Evolutionary conservation across 2,888 invertebrate genomes (phyloP), one percentile per base, ranked within the genome.

Genomic region (Sinohyriopsis cumingii): DNA sequence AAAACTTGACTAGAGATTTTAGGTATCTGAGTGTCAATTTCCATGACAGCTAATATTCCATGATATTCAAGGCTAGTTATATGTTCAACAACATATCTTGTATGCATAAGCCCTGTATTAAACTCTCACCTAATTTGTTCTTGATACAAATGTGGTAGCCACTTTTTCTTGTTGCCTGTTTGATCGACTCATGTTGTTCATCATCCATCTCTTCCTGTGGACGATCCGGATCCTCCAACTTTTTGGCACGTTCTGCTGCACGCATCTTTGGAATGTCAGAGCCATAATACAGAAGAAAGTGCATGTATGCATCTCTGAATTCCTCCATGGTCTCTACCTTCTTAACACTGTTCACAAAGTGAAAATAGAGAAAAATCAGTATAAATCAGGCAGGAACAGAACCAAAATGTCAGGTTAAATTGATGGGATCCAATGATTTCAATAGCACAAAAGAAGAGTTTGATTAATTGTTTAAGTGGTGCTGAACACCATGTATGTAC

Each of bases 221-320:
- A n/a, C 83, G 84, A 12, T 82, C 76, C 19, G 67, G 74, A 22
- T 77, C 79, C 25, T 81, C 76, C 20, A 75, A 77, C 69, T 79
- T 78, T 64, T 82, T 86, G 56, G 71, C 75, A 70, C 81, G 83
- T 91, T 90, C 75, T 91, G 93, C 69, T 91, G 92, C 88, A 93
- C 94, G 81, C 91, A 91, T 90, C 69, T 87, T 86, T n/a, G 88
- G 85, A 53, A 91, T 82, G 68, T 91, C 90, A 6, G 93, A 93
- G 0, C 95, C 95, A 88, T 99, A 98, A 90, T 98, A 96, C 24
- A 99, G 91, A 78, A 96, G 93, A 89, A 99, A 99, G 87, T 98
- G 97, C 79, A 95, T 94, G 90, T 96, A 96, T 2, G 96, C 95
- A 86, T 99, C 99, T 72, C 95, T 94, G 0, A 99, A 90, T 88